Base-by-base conservation (phyloP, 2,113 vertebrate genomes). In the Donacobius atricapilla region DNA sequence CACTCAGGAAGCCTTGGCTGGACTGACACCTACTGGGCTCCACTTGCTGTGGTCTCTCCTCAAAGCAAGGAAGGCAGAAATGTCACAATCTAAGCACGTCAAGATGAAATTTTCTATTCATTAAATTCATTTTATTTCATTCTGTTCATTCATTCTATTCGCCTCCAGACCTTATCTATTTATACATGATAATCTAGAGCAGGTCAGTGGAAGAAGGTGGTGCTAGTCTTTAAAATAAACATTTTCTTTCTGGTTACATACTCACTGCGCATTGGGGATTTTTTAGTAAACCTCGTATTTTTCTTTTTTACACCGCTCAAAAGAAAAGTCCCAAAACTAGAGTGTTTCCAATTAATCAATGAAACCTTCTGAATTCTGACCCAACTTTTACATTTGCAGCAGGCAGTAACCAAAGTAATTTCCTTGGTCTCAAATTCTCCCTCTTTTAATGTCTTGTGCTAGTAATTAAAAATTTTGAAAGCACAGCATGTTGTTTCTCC, bases 11-110 rank as follows among this genome's bases (percentile, higher is more conserved):
- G 48, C 82, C 45, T 93, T 45, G 72, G 23, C 54, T 56, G 77
- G 56, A 47, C 89, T 78, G 95, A 94, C 95, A 94, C 86, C 95
- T 92, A 31, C 42, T 64, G 91, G 89, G 69, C 35, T 64, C 18
- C 37, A 2, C 4, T 63, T 48, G 20, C 71, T 54, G 12, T 8
- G 30, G 2, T 45, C 50, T 1, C 5, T 8, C 31, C 87, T 63
- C 68, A 14, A 11, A 6, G 22, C 25, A 9, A 45, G 35, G 25
- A 15, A 15, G 33, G 37, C 35, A 54, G 54, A 71, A 91, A 58
- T 9, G 6, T 7, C 61, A 82, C 58, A 19, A 40, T 33, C 25
- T 39, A 30, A 68, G 30, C 28, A 15, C 1, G 18, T 4, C 0
- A 12, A 61, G 23, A n/a, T 45, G 6, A 69, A 37, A 14, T 53